A percentile compares a stretch with the other conserved stretches of the same genome.
Evolutionary conservation across 1,140 invertebrate species (phyloP).

Genomic region (Phortica variegata): DNA sequence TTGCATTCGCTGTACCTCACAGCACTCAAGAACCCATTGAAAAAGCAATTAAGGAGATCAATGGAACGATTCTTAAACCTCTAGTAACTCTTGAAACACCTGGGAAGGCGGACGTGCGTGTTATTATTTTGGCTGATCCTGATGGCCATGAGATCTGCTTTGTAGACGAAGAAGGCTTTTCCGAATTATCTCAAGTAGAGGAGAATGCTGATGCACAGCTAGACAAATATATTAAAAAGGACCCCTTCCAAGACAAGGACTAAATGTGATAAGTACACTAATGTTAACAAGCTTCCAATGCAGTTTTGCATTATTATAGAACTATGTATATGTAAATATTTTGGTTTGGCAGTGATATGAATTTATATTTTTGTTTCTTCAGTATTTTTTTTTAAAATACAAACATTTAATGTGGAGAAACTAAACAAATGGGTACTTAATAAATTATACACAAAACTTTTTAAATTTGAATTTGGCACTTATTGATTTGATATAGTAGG

Average conservation of each 20-base stretch:
- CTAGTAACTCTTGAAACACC: constrained; percentile 90
- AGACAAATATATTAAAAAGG: constrained; percentile 69
- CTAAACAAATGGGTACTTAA: too few species aligned
- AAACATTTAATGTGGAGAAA: too few species aligned
- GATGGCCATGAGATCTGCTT: constrained; percentile 99
- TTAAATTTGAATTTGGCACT: too few species aligned
- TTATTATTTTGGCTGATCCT: constrained; percentile 94
- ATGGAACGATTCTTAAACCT: constrained; percentile 81
- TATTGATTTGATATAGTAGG: too few species aligned
- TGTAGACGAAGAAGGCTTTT: constrained; percentile 94
- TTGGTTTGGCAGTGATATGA: too few species aligned
- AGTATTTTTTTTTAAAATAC: too few species aligned
- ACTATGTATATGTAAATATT: too few species aligned
- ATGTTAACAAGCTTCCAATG: too few species aligned
- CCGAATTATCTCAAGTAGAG: constrained; percentile 85
- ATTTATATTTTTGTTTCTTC: too few species aligned
- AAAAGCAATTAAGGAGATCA: constrained; percentile 69
- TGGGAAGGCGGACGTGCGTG: constrained; percentile 92
- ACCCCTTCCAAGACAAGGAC: constrained; percentile 47
- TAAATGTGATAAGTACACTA: too few species aligned
- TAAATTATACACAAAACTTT: too few species aligned
- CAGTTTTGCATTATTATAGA: too few species aligned
- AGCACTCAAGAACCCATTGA: constrained; percentile 74
- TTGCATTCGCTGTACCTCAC: constrained; percentile 87
- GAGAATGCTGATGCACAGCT: constrained; percentile 77